Evolutionary conservation across 2,113 vertebrate genomes (phyloP).

Genomic region (Lamprologus ornatipinnis): DNA sequence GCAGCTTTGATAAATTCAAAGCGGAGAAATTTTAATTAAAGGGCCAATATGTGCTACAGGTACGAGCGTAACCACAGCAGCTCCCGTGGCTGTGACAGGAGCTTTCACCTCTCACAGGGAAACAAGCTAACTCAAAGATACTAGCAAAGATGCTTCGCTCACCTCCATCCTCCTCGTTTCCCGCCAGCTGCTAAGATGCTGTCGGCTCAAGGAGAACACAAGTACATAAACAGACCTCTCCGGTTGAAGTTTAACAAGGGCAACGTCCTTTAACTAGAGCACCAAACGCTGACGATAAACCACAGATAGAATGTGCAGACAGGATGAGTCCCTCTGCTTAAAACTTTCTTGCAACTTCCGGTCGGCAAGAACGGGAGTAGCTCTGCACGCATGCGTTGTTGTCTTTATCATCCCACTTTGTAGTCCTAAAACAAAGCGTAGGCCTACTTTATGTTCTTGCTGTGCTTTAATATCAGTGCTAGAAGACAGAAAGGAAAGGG

Average conservation of each 20-base stretch:
- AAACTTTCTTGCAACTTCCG: neutral
- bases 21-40: neutral
- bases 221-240: neutral
- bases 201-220: neutral
- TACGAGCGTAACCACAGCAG: neutral
- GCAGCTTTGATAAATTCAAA: neutral
- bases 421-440: neutral
- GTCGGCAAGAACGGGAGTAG: neutral
- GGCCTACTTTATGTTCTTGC: neutral
- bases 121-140: neutral
- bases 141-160: neutral
- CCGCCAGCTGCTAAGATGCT: neutral
- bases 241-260: constrained; percentile 17
- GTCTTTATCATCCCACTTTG: neutral
- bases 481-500: neutral
- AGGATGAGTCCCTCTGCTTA: neutral
- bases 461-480: neutral
- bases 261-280: neutral
- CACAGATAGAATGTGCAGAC: neutral
- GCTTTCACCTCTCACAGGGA: neutral
- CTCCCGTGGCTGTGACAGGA: neutral
- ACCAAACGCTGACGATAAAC: neutral
- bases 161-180: neutral
- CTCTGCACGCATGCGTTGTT: constrained; percentile 13
- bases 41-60: neutral